Evolutionary conservation across 2,797 vertebrate species (phyloP).

Genomic region (Hipposideros larvatus): DNA sequence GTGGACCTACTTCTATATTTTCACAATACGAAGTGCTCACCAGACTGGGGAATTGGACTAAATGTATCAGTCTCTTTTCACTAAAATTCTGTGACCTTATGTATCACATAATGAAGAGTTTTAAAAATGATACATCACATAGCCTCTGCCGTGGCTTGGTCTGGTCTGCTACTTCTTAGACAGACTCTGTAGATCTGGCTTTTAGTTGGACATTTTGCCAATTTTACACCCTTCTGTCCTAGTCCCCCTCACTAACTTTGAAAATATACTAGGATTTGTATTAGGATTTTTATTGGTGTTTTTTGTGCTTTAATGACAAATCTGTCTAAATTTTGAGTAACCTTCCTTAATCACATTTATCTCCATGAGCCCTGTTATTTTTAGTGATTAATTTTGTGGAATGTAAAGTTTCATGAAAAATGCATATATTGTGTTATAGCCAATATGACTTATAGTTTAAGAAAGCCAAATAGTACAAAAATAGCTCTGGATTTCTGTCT

Average conservation of each 20-base stretch:
- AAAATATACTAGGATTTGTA: background rate
- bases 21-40: background rate
- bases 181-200: background rate
- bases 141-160: background rate
- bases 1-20: background rate
- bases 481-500: slow-evolving; percentile 48
- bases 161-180: background rate
- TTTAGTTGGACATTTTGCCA: background rate
- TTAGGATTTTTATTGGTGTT: background rate
- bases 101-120: background rate
- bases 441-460: slow-evolving; percentile 27
- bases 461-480: slow-evolving; percentile 58
- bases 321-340: background rate
- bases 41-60: background rate
- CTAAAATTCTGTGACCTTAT: background rate
- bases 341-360: background rate
- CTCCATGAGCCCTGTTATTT: background rate
- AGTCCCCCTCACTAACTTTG: background rate
- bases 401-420: background rate
- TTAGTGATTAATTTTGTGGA: slow-evolving; percentile 48
- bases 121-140: background rate
- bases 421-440: background rate
- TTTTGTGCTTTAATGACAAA: background rate
- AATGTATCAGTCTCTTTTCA: background rate
- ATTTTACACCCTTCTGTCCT: background rate